phyloP scores from a whole-genome alignment of 1,140 invertebrate species.

The Lepeophtheirus salmonis region DNA sequence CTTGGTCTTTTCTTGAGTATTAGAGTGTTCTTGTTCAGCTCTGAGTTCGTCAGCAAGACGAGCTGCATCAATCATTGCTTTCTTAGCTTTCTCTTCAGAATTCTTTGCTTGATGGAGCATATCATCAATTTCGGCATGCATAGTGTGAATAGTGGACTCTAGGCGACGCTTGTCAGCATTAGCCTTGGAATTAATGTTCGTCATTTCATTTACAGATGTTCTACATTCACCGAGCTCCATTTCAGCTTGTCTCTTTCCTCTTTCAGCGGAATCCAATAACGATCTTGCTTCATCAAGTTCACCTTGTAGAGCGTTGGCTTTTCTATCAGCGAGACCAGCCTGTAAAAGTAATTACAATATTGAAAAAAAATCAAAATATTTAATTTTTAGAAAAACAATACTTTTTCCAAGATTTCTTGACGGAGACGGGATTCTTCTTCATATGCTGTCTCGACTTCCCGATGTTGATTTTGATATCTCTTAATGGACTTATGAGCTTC shows the following conservation, averaged over 20 bases:
- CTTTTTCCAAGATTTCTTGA: conserved; percentile 88
- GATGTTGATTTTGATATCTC: conserved; percentile 83
- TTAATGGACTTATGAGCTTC: conserved; percentile 43
- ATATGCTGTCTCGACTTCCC: conserved; percentile 70
- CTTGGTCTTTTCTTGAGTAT: conserved; percentile 91
- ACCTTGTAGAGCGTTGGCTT: conserved; percentile 81
- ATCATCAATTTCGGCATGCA: conserved; percentile 39
- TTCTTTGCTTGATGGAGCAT: conserved; percentile 34
- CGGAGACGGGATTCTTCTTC: conserved; percentile 94
- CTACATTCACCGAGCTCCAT: conserved; percentile 87
- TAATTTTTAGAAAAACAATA: conserved; percentile 56
- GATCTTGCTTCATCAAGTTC: conserved; percentile 90
- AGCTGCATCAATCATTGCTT: conserved; percentile 93
- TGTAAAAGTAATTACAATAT: conserved; percentile 51
- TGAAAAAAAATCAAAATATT: conserved; percentile 73
- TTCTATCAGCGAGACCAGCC: conserved; percentile 82
- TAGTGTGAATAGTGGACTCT: conserved; percentile 55
- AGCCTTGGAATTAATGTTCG: conserved; percentile 73
- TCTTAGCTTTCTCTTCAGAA: conserved; percentile 58
- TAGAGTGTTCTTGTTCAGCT: conserved; percentile 94
- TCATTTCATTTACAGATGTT: conserved; percentile 88
- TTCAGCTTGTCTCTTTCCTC: conserved; percentile 80
- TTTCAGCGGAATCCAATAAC: conserved; percentile 73
- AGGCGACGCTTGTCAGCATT: conserved; percentile 94
- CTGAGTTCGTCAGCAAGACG: conserved; percentile 91